Evolutionary conservation across 2,888 invertebrate genomes (phyloP).

Genomic region (Myopa testacea): DNA sequence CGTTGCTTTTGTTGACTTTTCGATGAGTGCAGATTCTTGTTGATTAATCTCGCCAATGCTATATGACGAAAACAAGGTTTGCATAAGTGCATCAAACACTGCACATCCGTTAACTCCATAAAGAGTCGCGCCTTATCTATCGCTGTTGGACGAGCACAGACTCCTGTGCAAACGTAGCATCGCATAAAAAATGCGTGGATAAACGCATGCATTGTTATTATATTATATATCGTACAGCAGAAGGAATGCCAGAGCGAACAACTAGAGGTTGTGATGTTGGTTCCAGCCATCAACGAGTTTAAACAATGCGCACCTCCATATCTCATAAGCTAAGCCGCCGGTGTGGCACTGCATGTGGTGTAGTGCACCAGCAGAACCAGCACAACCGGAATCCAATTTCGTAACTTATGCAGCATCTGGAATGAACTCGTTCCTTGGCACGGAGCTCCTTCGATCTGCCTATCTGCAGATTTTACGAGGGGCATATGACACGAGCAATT

Average conservation of each 20-base stretch:
- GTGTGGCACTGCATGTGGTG: neutral
- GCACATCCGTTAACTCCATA: neutral
- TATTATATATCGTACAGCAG: slow-evolving; percentile 55
- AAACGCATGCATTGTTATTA: slow-evolving; percentile 61
- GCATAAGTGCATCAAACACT: slow-evolving; percentile 2
- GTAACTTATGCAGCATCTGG: slow-evolving; percentile 2
- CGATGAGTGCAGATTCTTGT: slow-evolving; percentile 40
- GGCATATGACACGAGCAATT: slow-evolving; percentile 66
- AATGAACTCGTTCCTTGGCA: slow-evolving; percentile 3
- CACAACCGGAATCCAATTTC: slow-evolving; percentile 13
- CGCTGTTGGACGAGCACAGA: neutral
- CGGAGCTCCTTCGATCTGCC: slow-evolving; percentile 16
- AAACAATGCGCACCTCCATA: neutral
- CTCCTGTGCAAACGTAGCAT: slow-evolving; percentile 17
- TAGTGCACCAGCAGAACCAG: neutral
- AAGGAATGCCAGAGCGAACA: slow-evolving; percentile 28
- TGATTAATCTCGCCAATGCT: slow-evolving; percentile 19
- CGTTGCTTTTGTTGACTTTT: neutral
- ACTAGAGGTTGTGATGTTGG: slow-evolving; percentile 17
- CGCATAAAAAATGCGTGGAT: slow-evolving; percentile 34
- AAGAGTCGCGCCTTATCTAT: slow-evolving; percentile 5
- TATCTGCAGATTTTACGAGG: slow-evolving; percentile 51
- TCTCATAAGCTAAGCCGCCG: slow-evolving; percentile 10
- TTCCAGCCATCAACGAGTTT: slow-evolving; percentile 21
- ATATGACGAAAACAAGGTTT: neutral